A percentile compares a stretch with the other conserved stretches of the same genome.
Conservation (phyloP, 2,888 invertebrate genomes). For the Odontocolon sp. region DNA sequence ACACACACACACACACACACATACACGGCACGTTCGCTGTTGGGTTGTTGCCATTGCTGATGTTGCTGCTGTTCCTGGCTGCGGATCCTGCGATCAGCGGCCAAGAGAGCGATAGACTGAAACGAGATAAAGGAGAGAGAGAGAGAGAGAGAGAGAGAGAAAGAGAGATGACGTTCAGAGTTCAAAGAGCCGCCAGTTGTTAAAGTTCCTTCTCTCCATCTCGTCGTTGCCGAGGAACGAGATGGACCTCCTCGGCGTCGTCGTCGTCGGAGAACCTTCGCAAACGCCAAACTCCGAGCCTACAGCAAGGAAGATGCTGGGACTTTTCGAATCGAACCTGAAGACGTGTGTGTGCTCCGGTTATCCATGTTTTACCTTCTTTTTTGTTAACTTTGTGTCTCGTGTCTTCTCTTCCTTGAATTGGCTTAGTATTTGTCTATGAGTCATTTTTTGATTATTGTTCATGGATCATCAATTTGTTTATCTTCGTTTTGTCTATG, state of each 20-base stretch:
- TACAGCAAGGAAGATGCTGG: constrained; percentile 5
- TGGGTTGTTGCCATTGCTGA: neutral
- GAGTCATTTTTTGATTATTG: too few species aligned
- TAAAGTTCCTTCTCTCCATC: constrained; percentile 75
- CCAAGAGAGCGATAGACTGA: constrained; percentile 38
- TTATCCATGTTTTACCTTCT: too few species aligned
- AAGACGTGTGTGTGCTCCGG: neutral
- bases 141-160: constrained; percentile 58
- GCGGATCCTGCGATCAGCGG: constrained; percentile 22
- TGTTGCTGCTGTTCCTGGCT: constrained; percentile 32
- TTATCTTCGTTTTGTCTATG: too few species aligned
- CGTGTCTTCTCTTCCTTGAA: neutral
- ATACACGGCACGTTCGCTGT: constrained; percentile 39
- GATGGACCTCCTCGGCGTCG: constrained; percentile 56
- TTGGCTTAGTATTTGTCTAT: too few species aligned
- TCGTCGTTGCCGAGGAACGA: constrained; percentile 64
- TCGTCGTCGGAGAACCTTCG: constrained; percentile 38
- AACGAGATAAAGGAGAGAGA: constrained; percentile 54
- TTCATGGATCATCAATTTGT: too few species aligned
- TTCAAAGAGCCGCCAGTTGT: constrained; percentile 80
- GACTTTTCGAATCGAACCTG: neutral
- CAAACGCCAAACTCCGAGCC: constrained; percentile 22
- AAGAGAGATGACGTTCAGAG: constrained; percentile 65
- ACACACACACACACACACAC: constrained; percentile 5
- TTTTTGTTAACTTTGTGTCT: neutral